These are phyloP conservation scores for Volucella zonaria DNA, from an alignment of 2,888 invertebrate genomes.

Conservation along the genomic window DNA sequence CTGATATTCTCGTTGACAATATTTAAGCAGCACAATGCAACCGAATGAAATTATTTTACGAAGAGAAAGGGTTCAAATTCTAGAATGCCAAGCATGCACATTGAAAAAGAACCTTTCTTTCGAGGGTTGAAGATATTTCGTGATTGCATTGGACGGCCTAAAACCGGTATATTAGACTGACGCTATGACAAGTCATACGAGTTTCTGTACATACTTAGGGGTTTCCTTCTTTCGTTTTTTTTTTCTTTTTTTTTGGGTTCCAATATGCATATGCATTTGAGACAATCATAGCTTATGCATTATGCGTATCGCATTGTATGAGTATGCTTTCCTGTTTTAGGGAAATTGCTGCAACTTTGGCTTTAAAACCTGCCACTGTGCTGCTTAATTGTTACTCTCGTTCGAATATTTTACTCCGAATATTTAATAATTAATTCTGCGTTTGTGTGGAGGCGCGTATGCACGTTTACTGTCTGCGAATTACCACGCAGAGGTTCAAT, in stretches of 20 bases:
- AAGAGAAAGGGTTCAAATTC: constrained; percentile 53
- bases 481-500: constrained; percentile 4
- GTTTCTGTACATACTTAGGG: constrained; percentile 5
- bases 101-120: constrained; percentile 27
- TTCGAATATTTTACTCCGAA: constrained; percentile 59
- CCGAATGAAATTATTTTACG: constrained; percentile 18
- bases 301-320: neutral
- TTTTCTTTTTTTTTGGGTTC: too few relatives aligned
- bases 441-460: constrained; percentile 48
- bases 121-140: constrained; percentile 39
- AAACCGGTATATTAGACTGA: constrained; percentile 40
- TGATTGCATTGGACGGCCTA: constrained; percentile 57
- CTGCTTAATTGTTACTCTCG: constrained; percentile 59
- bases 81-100: constrained; percentile 17
- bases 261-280: constrained; percentile 19
- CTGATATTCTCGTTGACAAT: constrained; percentile 35
- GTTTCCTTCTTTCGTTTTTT: too few relatives aligned
- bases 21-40: constrained; percentile 42
- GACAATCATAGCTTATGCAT: constrained; percentile 14
- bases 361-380: constrained; percentile 50
- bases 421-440: constrained; percentile 62
- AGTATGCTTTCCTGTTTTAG: constrained; percentile 3
- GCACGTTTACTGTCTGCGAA: constrained; percentile 54
- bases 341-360: constrained; percentile 16
- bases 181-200: constrained; percentile 43